These are phyloP conservation scores for Apostichopus parvimensis DNA, from an alignment of 35 echinoderm and acorn worm genomes.

Conservation along the genomic window DNA sequence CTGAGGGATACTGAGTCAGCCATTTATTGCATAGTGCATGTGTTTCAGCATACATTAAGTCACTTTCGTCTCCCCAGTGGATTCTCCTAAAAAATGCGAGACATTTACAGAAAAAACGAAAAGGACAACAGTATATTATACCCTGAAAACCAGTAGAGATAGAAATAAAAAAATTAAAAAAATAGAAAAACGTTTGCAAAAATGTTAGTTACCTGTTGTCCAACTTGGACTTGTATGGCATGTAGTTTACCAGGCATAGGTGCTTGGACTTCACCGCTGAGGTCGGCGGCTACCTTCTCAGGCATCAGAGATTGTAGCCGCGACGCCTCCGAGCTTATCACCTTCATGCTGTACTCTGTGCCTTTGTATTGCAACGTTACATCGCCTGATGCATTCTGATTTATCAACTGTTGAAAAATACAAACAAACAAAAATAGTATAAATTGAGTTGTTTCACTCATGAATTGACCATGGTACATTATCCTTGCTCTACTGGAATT, in stretches of 20 bases:
- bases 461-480: neutral
- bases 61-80: too few relatives aligned
- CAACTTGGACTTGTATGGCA: slow-evolving; percentile 54
- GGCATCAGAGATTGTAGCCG: slow-evolving; percentile 82
- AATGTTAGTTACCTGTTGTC: slow-evolving; percentile 57
- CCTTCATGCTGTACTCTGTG: slow-evolving; percentile 75
- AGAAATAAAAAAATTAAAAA: too few relatives aligned
- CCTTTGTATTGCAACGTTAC: slow-evolving; percentile 88
- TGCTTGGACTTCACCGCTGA: slow-evolving; percentile 84
- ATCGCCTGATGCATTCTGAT: slow-evolving; percentile 71
- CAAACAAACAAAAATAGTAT: neutral
- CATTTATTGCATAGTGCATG: too few relatives aligned
- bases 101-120: too few relatives aligned
- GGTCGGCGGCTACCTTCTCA: slow-evolving; percentile 74
- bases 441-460: neutral
- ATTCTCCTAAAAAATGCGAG: too few relatives aligned
- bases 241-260: slow-evolving; percentile 93
- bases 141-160: too few relatives aligned
- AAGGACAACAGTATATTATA: too few relatives aligned
- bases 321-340: slow-evolving; percentile 64
- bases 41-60: too few relatives aligned
- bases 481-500: neutral
- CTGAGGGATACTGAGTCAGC: too few relatives aligned
- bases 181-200: too few relatives aligned
- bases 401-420: slow-evolving; percentile 55